Percentiles rank a stretch among this genome's conserved stretches.
These are phyloP conservation scores for Sympetrum striolatum DNA, from an alignment of 2,888 invertebrate genomes.

Conservation along the genomic window DNA sequence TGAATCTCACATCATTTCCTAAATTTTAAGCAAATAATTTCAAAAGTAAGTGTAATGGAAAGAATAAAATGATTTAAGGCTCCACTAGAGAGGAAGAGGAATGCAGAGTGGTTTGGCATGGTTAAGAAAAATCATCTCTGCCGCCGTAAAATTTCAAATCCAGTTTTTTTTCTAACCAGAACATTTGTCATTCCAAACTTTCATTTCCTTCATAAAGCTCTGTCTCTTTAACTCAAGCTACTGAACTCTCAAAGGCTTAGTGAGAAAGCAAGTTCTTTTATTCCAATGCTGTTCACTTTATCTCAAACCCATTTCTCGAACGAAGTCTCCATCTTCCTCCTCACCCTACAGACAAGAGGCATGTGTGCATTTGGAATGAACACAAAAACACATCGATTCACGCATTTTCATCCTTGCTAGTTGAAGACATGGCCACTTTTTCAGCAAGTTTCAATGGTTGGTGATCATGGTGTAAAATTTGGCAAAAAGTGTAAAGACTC, in stretches of 20 bases:
- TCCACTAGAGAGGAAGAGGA: background rate
- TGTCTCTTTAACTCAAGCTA: no score
- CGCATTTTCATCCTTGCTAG: background rate
- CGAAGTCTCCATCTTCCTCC: background rate
- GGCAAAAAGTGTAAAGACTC: background rate
- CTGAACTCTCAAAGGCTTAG: no score
- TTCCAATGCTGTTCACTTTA: background rate
- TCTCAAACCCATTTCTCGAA: background rate
- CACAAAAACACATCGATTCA: background rate
- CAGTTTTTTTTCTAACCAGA: background rate
- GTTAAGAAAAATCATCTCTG: conserved; percentile 1
- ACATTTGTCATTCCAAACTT: background rate
- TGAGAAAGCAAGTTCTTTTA: background rate
- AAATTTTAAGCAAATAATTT: background rate
- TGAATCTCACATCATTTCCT: background rate
- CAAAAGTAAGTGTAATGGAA: background rate
- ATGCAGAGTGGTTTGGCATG: background rate
- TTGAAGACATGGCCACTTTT: conserved; percentile 35
- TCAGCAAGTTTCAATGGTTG: background rate
- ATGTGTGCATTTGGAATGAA: background rate
- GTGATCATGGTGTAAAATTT: background rate
- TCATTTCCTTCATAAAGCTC: background rate
- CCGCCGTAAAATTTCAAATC: background rate
- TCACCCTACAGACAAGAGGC: background rate
- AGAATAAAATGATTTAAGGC: background rate